Evolutionary conservation across 2,113 vertebrate genomes (phyloP).

Genomic region (Quiscalus mexicanus): DNA sequence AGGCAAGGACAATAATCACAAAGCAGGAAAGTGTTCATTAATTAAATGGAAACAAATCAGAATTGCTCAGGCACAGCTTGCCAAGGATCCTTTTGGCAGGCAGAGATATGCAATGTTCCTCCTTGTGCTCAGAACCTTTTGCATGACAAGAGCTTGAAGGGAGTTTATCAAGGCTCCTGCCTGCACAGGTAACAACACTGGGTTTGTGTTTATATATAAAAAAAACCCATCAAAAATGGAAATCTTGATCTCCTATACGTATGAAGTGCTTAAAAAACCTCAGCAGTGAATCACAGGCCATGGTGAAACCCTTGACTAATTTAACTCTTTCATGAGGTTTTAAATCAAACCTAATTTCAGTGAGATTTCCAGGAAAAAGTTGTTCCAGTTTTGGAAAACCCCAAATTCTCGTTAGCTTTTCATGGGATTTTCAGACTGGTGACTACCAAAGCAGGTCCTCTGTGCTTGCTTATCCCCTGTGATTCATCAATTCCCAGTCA

Average conservation of each 20-base stretch:
- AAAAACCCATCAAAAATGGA: neutral
- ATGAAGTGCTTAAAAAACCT: neutral
- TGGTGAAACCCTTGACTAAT: neutral
- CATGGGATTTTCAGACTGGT: too few species aligned
- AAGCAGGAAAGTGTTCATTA: constrained; percentile 28
- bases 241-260: neutral
- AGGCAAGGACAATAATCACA: constrained; percentile 51
- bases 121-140: neutral
- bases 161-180: neutral
- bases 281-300: accelerated
- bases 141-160: neutral
- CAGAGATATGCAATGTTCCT: neutral
- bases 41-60: constrained; percentile 50
- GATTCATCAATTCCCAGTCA: neutral
- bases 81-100: constrained; percentile 43
- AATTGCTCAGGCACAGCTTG: constrained; percentile 9
- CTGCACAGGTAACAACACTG: neutral
- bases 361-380: too few species aligned
- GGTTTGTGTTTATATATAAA: neutral
- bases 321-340: too few species aligned
- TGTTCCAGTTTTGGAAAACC: too few species aligned
- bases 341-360: too few species aligned
- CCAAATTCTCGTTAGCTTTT: too few species aligned
- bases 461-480: neutral
- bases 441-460: neutral